Evolutionary conservation across 2,888 invertebrate genomes (phyloP).

Genomic region (Parelbella ahira): DNA sequence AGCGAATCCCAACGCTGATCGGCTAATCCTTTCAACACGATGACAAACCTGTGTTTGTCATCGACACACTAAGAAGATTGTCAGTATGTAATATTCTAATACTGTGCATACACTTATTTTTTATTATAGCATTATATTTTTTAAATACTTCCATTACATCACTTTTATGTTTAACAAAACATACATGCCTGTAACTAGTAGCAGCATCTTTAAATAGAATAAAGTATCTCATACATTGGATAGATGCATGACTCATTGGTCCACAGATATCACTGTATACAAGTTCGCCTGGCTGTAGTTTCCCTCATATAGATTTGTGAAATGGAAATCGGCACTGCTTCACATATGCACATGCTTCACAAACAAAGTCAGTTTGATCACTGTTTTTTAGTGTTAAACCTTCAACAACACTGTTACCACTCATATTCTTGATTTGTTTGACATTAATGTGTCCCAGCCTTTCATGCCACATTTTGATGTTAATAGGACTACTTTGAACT

Average conservation of each 20-base stretch:
- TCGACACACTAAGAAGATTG: too few species aligned
- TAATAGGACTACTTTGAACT: constrained; percentile 25
- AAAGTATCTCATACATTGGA: constrained; percentile 34
- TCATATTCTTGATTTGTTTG: constrained; percentile 29
- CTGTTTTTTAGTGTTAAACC: constrained; percentile 25
- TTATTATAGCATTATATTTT: constrained; percentile 31
- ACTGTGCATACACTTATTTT: constrained; percentile 32
- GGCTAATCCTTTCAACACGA: too few species aligned
- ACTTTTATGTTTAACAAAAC: constrained; percentile 34
- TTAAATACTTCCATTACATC: constrained; percentile 34
- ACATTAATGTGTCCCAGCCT: constrained; percentile 30
- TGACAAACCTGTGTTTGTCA: too few species aligned
- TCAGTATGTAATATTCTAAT: constrained; percentile 33
- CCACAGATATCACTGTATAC: constrained; percentile 36
- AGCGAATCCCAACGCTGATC: too few species aligned
- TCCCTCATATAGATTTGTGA: constrained; percentile 28
- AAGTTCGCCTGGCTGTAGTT: constrained; percentile 31
- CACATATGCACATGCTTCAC: constrained; percentile 34
- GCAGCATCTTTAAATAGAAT: constrained; percentile 36
- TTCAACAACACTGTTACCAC: constrained; percentile 26
- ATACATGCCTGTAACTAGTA: constrained; percentile 34
- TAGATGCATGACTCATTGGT: constrained; percentile 29
- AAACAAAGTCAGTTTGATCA: constrained; percentile 21
- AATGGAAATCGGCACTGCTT: constrained; percentile 31
- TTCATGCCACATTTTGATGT: constrained; percentile 33